Conservation (phyloP, 1,140 invertebrate genomes). For the Aradophagus sp. region DNA sequence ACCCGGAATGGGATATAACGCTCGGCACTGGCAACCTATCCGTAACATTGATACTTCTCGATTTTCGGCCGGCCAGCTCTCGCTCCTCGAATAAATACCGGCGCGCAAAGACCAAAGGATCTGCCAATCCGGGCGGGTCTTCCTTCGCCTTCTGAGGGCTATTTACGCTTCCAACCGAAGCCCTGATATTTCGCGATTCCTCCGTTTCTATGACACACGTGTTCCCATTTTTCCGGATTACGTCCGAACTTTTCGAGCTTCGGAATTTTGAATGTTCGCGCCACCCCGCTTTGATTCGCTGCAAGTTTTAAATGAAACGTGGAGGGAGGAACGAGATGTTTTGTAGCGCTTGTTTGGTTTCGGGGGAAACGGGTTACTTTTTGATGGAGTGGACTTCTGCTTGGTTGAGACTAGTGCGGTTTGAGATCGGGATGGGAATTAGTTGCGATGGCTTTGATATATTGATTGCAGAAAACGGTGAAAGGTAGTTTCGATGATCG, state of each 20-base stretch:
- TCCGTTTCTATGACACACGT: constrained; percentile 34
- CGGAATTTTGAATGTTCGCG: no score
- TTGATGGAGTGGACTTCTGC: constrained; percentile 34
- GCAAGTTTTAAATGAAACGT: no score
- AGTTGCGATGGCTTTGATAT: constrained; percentile 42
- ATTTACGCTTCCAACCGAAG: constrained; percentile 49
- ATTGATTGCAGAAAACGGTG: constrained; percentile 21
- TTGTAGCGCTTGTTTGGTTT: constrained; percentile 46
- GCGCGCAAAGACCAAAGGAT: constrained; percentile 46
- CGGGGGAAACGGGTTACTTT: constrained; percentile 41
- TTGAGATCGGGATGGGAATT: constrained; percentile 29
- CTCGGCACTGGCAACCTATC: constrained; percentile 16
- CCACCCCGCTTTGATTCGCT: no score
- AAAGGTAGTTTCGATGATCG: constrained; percentile 9
- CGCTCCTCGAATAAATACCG: constrained; percentile 43
- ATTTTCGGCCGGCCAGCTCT: constrained; percentile 31
- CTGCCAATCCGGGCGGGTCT: constrained; percentile 35
- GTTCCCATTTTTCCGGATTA: constrained; percentile 46
- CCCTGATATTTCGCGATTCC: constrained; percentile 36
- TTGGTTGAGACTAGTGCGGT: constrained; percentile 17
- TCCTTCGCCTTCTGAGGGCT: constrained; percentile 33
- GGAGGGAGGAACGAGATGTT: no score
- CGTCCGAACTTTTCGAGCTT: constrained; percentile 27
- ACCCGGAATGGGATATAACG: constrained; percentile 11
- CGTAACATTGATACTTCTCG: constrained; percentile 53